Evolutionary conservation across 2,888 invertebrate genomes (phyloP), one percentile per base, ranked within the genome.

Genomic region (Clepsis dumicolana): DNA sequence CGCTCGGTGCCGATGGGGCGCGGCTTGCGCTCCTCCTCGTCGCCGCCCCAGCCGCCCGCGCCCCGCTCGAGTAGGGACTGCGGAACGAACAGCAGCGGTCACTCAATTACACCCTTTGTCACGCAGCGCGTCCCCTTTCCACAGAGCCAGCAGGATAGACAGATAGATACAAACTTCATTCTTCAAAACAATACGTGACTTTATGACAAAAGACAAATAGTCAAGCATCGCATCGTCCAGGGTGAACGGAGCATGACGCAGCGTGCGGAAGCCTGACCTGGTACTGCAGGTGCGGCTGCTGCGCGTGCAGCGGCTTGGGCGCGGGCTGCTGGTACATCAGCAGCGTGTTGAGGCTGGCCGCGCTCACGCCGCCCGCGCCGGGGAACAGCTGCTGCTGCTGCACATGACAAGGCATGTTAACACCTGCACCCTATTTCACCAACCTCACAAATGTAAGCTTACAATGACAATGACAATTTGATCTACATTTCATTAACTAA

Each of bases 1-100:
- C 97, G 94, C 90, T 97, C 97, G 0, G 97, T 97, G 74, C 97
- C 97, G 84, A 97, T 97, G 61, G 97, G 97, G 4, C 96, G 94
- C 54, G 96, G 95, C 87, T 96, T 95, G 79, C 92, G 90, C 72
- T 92, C 93, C 78, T 91, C 93, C 78, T 90, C 91, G 75, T 92
- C 56, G 21, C 86, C 90, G 56, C 86, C 90, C 87, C 90, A 87
- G 12, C 82, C 77, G 53, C 73, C 77, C 64, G 74, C 74, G 62
- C 90, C 88, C 70, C 91, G 90, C 65, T 91, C 92, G 70, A 93
- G 81, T n/a, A 93, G 84, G 16, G 91, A 89, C 91, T 92, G 83
- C 0, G 60, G 71, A 32, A 12, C 8, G 18, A 5, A 27, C n/a
- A 25, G 41, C 21, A 12, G n/a, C 1, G 4, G n/a, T n/a, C n/a